A percentile compares a stretch with the other conserved stretches of the same genome.
These are phyloP conservation scores for Euwallacea fornicatus DNA, from an alignment of 1,140 invertebrate genomes.

Conservation along the genomic window DNA sequence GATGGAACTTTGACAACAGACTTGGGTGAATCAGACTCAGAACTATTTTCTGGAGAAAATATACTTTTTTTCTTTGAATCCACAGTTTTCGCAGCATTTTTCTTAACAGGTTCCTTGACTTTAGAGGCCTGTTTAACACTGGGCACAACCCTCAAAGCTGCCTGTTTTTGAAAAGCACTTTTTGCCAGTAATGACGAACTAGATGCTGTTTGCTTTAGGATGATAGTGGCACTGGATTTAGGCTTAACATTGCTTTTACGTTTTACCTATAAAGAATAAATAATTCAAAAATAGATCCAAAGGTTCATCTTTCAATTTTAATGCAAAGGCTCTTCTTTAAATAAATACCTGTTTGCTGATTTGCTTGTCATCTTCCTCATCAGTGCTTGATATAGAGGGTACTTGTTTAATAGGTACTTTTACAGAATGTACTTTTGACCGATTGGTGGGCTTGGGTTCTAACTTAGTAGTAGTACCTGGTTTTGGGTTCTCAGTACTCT, in stretches of 20 bases:
- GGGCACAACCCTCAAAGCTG: slow-evolving; percentile 21
- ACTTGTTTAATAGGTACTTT: slow-evolving; percentile 17
- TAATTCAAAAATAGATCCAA: background rate
- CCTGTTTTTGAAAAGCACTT: slow-evolving; percentile 12
- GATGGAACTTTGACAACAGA: slow-evolving; percentile 35
- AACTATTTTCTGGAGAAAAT: slow-evolving; percentile 80
- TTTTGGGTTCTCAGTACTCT: slow-evolving; percentile 20
- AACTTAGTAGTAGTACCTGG: slow-evolving; percentile 1
- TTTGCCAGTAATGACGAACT: slow-evolving; percentile 50
- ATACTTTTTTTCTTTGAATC: slow-evolving; percentile 76
- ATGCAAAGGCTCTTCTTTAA: background rate
- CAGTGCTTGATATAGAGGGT: slow-evolving; percentile 44
- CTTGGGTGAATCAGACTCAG: slow-evolving; percentile 60
- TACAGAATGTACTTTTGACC: background rate
- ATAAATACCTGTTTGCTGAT: slow-evolving; percentile 53
- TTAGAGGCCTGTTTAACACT: slow-evolving; percentile 33
- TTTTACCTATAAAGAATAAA: slow-evolving; percentile 17
- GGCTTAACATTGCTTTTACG: slow-evolving; percentile 45
- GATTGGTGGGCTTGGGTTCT: background rate
- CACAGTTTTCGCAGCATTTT: slow-evolving; percentile 34
- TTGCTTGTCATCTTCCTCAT: slow-evolving; percentile 57
- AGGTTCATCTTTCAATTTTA: background rate
- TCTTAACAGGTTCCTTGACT: too few species aligned
- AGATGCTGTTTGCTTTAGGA: slow-evolving; percentile 61
- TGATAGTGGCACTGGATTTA: slow-evolving; percentile 54